Evolutionary conservation across 2,888 invertebrate species (phyloP), one percentile per base, ranked within the genome.

Genomic region (Caenorhabditis sinica): DNA sequence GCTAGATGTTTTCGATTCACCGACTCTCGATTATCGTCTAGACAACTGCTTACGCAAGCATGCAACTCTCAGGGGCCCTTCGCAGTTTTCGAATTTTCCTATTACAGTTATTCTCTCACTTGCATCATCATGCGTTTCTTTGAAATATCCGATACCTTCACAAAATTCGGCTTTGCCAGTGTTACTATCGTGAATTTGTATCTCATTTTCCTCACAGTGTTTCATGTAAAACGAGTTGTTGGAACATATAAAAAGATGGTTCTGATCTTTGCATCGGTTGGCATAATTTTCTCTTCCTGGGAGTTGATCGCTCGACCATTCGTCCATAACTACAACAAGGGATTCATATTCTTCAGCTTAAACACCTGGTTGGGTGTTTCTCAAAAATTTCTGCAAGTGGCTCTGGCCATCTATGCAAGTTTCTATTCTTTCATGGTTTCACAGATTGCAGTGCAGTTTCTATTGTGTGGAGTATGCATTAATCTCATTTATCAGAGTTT

Each of bases 231-330:
- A 66, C 15, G 28, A 45, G 25, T 66, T 8, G 30, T 30, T 15
- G 66, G 66, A 49, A 49, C 66, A 25, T 66, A 66, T 25, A 66
- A 66, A n/a, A 28, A 28, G n/a, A 66, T 66, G 66, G 66, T 66
- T 13, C 9, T 49, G 5, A 49, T 30, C 0, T 66, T 66, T 23
- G 25, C 66, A 6, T 3, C n/a, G 4, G 9, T 66, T 6, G 66
- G 66, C n/a, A 49, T 66, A 11, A 9, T 49, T 6, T 66, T 66
- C 49, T 66, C 66, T 9, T 9, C 11, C 3, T 66, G 66, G 45
- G 66, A 66, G 20, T 17, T 66, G 2, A 66, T 66, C 9, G 66
- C 66, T n/a, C 66, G 36, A 30, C 66, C 66, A 30, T 66, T 66
- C 13, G 36, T 66, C 4, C 66, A 66, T n/a, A 66, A 49, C 30